Evolutionary conservation across 2,797 vertebrate genomes (phyloP), one percentile per base, ranked within the genome.

Genomic region (Danio jaintianensis): DNA sequence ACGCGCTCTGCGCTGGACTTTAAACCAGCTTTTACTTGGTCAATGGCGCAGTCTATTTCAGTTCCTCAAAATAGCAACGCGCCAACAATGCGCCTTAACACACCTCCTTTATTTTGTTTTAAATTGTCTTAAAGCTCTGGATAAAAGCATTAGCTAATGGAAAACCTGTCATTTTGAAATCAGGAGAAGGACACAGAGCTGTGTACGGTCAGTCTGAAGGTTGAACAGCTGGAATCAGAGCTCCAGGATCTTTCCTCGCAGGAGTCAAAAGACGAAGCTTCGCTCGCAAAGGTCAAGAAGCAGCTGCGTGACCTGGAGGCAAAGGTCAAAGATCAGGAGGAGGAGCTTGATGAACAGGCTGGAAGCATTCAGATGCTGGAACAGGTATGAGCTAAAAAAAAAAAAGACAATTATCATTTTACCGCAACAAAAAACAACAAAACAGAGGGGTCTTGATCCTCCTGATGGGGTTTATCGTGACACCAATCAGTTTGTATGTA

Each of bases 281-380:
- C 95, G 10, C 87, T 95, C 68, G 91, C 94, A 83, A 96, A 94
- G 86, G 89, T 96, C 85, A 96, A 96, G 92, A 99, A 98, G 88
- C 97, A 98, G 87, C 94, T 98, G 68, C 94, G 97, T 0, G 97
- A 99, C 85, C 90, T 98, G 62, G 97, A 99, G 85, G 96, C 96
- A 18, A 98, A 97, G 88, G 96, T 95, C 87, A 99, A 98, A 86
- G 98, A 99, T 89, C 98, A 99, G 88, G 98, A 99, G 88, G 98
- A 99, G 86, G 98, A 99, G 91, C 93, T 99, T 85, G 98, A 99
- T 0, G 98, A 99, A 85, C 98, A 99, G 89, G 98, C 98, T 1
- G 98, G 97, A 83, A 96, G 85, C 86, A 98, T 99, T 90, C 98
- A 99, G 91, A 96, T 97, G 95, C 90, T 99, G 89, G 97, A 99